These are phyloP conservation scores for Bombus ignitus DNA, from an alignment of 1,140 invertebrate genomes.

Conservation along the genomic window DNA sequence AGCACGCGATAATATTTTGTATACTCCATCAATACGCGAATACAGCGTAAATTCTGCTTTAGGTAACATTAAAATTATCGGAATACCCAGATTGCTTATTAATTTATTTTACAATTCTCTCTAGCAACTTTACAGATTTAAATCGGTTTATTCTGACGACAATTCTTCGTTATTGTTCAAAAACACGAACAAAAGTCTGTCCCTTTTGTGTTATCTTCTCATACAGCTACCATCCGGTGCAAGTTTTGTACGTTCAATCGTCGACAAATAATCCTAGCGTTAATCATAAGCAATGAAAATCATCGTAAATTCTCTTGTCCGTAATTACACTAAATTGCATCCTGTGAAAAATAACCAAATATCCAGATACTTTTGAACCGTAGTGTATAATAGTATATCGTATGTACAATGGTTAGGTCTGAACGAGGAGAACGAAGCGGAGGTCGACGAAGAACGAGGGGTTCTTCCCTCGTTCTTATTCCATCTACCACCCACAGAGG, in stretches of 20 bases:
- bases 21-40: background rate
- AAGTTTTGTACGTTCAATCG: background rate
- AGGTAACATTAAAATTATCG: too few species aligned
- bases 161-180: too few species aligned
- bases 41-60: too few species aligned
- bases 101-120: background rate
- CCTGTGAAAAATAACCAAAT: background rate
- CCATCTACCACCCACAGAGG: slow-evolving; percentile 67
- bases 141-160: too few species aligned
- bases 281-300: background rate
- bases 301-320: background rate
- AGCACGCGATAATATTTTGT: background rate
- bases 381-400: background rate
- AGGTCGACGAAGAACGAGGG: slow-evolving; percentile 6
- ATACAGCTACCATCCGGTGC: too few species aligned
- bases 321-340: background rate
- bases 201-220: too few species aligned
- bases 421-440: slow-evolving; percentile 24
- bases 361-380: background rate
- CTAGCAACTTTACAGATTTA: background rate
- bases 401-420: background rate
- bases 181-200: too few species aligned
- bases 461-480: slow-evolving; percentile 60
- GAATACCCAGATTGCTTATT: too few species aligned
- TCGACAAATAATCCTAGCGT: background rate